A percentile compares a stretch with the other conserved stretches of the same genome.
These are phyloP conservation scores for Pardalotus punctatus DNA, from an alignment of 2,113 vertebrate genomes.

Conservation along the genomic window DNA sequence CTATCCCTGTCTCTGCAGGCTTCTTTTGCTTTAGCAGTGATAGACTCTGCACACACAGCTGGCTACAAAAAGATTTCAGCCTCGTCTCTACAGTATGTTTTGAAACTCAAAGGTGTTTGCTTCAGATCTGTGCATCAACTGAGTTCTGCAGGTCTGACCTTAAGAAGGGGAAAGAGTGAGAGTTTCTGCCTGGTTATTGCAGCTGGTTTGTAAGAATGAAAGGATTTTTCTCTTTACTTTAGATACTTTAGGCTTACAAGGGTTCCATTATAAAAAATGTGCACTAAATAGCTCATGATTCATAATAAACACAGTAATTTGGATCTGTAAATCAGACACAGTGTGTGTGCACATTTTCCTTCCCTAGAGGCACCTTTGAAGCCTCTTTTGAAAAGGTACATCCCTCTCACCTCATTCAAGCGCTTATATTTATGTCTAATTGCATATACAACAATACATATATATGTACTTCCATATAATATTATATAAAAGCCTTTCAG, in stretches of 20 bases:
- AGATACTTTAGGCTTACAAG: not conserved
- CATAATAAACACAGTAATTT: not conserved
- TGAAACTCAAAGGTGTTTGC: not conserved
- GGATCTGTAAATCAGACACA: not conserved
- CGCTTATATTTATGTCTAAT: not conserved
- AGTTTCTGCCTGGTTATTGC: not conserved
- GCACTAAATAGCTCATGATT: not conserved
- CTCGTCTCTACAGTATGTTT: not conserved
- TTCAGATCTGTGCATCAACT: not conserved
- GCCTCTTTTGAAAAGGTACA: not conserved
- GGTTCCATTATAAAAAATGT: not conserved
- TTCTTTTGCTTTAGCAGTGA: not conserved
- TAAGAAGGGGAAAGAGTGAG: not conserved
- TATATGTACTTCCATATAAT: not conserved
- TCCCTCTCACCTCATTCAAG: not conserved
- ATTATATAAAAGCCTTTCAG: not conserved
- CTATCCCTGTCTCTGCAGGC: not conserved
- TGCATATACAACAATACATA: not conserved
- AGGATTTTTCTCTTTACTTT: not conserved
- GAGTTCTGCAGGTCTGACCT: not conserved
- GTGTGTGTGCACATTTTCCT: not conserved
- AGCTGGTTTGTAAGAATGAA: not conserved
- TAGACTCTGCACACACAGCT: not conserved
- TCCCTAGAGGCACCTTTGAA: not conserved
- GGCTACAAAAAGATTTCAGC: not conserved